phyloP scores from a whole-genome alignment of 2,113 vertebrate genomes.

The Corapipo altera region DNA sequence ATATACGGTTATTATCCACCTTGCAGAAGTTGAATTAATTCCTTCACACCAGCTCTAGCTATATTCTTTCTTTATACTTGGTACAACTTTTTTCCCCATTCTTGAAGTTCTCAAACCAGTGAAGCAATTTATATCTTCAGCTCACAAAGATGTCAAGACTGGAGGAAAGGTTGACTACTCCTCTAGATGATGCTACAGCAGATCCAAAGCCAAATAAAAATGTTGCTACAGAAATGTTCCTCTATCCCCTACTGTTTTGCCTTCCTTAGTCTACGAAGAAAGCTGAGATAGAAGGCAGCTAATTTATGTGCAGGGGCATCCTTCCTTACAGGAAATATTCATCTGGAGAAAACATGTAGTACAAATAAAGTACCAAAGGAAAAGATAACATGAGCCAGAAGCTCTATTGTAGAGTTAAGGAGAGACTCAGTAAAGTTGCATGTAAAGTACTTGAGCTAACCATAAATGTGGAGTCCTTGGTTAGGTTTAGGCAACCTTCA shows the following conservation, averaged over 20 bases:
- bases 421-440: not conserved
- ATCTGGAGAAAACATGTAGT: not conserved
- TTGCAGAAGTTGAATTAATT: not conserved
- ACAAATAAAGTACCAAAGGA: not conserved
- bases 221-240: not conserved
- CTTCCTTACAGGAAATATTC: not conserved
- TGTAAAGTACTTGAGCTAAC: not conserved
- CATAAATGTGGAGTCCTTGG: not conserved
- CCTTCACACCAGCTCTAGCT: not conserved
- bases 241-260: not conserved
- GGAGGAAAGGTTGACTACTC: not conserved
- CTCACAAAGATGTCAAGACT: not conserved
- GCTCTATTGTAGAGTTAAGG: not conserved
- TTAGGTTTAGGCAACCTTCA: not conserved
- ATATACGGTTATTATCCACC: not conserved
- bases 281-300: not conserved
- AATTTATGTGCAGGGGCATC: not conserved
- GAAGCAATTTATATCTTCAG: not conserved
- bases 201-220: not conserved
- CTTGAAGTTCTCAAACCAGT: not conserved
- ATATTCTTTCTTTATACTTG: not conserved
- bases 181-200: not conserved
- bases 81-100: not conserved
- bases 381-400: not conserved
- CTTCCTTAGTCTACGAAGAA: not conserved